These are phyloP conservation scores for Austrofundulus limnaeus DNA, from an alignment of 2,113 vertebrate species.

Conservation along the genomic window DNA sequence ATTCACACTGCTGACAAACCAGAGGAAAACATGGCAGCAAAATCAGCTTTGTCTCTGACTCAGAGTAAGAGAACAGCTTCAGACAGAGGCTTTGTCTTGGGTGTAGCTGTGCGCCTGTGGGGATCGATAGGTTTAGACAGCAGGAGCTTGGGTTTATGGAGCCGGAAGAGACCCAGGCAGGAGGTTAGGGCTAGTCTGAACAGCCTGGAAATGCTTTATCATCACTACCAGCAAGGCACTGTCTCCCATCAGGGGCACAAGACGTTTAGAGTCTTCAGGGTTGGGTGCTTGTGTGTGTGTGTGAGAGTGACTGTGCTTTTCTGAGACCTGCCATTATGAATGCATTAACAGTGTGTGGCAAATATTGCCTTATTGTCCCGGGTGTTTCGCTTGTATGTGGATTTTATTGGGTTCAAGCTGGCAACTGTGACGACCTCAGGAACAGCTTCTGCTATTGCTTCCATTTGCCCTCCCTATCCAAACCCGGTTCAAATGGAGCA, in stretches of 20 bases:
- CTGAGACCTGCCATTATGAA: conserved; percentile 34
- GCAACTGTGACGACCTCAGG: conserved; percentile 54
- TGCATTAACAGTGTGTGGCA: conserved; percentile 47
- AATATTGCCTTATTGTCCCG: conserved; percentile 56
- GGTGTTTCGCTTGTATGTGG: conserved; percentile 61
- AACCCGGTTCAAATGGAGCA: conserved; percentile 38
- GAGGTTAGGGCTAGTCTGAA: conserved; percentile 59
- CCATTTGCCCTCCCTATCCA: conserved; percentile 17
- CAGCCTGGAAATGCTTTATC: conserved; percentile 71
- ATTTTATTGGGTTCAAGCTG: conserved; percentile 61
- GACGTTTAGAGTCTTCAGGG: conserved; percentile 55
- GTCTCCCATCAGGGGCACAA: conserved; percentile 58
- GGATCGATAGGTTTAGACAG: conserved; percentile 73
- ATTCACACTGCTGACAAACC: conserved; percentile 54
- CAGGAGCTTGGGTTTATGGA: conserved; percentile 61
- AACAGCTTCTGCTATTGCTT: conserved; percentile 45
- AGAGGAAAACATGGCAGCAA: conserved; percentile 61
- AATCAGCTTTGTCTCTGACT: conserved; percentile 62
- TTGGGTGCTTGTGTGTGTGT: conserved; percentile 28
- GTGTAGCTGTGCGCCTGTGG: conserved; percentile 64
- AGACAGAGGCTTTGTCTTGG: conserved; percentile 61
- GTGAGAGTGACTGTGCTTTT: conserved; percentile 20
- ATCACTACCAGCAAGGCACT: conserved; percentile 55
- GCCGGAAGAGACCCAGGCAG: conserved; percentile 69
- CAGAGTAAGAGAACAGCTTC: conserved; percentile 38